A percentile compares a stretch with the other conserved stretches of the same genome.
phyloP scores from a whole-genome alignment of 2,113 vertebrate genomes.

The Gnathonemus echidnorhynchus region DNA sequence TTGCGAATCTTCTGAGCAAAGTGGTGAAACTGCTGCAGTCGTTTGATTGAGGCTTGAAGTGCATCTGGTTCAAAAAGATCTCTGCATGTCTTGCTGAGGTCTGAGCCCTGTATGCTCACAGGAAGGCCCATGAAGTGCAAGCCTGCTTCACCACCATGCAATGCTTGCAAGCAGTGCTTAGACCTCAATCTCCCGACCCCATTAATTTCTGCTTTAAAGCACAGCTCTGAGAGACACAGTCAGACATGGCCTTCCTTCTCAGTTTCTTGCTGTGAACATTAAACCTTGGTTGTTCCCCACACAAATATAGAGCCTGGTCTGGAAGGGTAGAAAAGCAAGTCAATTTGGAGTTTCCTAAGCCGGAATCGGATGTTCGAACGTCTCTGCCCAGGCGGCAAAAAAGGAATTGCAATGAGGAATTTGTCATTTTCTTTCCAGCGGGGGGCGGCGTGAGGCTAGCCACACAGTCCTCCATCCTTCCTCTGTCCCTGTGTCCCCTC shows the following conservation, averaged over 20 bases:
- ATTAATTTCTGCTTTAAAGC: slow-evolving; percentile 29
- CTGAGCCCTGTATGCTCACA: slow-evolving; percentile 50
- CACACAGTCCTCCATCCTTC: slow-evolving; percentile 52
- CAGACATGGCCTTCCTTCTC: slow-evolving; percentile 53
- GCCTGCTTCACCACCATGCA: slow-evolving; percentile 34
- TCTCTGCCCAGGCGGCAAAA: background rate
- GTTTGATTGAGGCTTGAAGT: background rate
- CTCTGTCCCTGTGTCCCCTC: slow-evolving; percentile 55
- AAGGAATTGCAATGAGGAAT: background rate
- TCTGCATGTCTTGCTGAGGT: slow-evolving; percentile 34
- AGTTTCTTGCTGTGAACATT: slow-evolving; percentile 57
- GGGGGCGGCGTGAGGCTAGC: slow-evolving; percentile 29
- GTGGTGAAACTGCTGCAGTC: slow-evolving; percentile 40
- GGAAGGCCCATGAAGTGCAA: slow-evolving; percentile 54
- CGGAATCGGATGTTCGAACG: slow-evolving; percentile 23
- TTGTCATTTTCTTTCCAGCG: slow-evolving; percentile 24
- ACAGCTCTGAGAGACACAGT: slow-evolving; percentile 43
- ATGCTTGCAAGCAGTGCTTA: slow-evolving; percentile 40
- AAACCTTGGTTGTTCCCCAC: background rate
- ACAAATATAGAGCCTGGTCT: slow-evolving; percentile 28
- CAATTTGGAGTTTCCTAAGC: slow-evolving; percentile 57
- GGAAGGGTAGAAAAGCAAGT: slow-evolving; percentile 43
- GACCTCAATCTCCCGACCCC: slow-evolving; percentile 28
- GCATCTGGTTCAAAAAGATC: slow-evolving; percentile 2
- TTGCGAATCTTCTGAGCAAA: slow-evolving; percentile 49